Evolutionary conservation across 2,888 invertebrate genomes (phyloP), one percentile per base, ranked within the genome.

Genomic region (Orthosia incerta): DNA sequence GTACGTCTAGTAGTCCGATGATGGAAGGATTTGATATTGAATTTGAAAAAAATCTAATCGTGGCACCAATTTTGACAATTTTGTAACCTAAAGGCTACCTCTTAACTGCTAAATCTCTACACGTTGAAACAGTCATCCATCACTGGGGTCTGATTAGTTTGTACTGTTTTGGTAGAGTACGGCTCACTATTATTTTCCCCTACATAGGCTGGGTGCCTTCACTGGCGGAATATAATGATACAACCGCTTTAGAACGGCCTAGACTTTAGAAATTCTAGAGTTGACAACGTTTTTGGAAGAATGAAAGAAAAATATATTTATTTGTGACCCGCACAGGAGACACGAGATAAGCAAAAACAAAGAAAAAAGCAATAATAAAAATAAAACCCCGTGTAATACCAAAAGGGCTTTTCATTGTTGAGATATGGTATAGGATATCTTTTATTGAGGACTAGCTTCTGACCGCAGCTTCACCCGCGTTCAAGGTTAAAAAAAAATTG

Each of bases 121-220:
- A 63, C 31, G 68, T 69, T 60, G 71, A 50, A 88, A 91, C 86
- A 80, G 90, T 88, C 83, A 91, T 92, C 91, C 83, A 89, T 92
- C 92, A 88, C 82, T 11, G 63, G 66, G 80, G 74, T 82, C 84
- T 91, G 92, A 91, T 92, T 92, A 91, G 88, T 79, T 77, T 60
- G 67, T 69, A 73, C 86, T 82, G 86, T 87, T 91, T 92, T 87
- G 87, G 89, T 84, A 78, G 71, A 87, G 86, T 84, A 87, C 87
- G 80, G 85, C 88, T 88, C 88, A 87, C 91, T 93, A 93, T 94
- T 94, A 94, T 93, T 92, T 90, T 89, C 87, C 94, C 93, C 86
- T 94, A 94, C 88, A 90, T 89, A 91, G 91, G 82, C 80, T 80
- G 84, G 84, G 89, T 89, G 90, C 90, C 88, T 88, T 86, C 84